Conservation (phyloP, 2,113 vertebrate genomes). For the Onychostruthus taczanowskii region DNA sequence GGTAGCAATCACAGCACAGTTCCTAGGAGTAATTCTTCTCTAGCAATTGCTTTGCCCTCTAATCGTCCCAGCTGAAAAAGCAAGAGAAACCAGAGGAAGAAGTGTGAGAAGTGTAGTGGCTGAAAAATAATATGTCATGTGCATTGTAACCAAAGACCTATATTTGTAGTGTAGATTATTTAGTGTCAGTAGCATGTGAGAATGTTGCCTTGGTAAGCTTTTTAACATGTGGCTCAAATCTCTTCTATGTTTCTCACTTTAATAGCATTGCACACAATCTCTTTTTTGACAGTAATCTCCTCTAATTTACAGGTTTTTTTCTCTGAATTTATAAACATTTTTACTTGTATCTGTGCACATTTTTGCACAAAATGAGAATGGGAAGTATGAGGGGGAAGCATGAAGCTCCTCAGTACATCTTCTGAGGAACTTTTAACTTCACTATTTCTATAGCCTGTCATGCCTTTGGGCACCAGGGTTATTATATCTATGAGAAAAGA, state of each 20-base stretch:
- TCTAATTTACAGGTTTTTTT: background rate
- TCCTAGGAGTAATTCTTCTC: conserved; percentile 72
- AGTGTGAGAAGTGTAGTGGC: conserved; percentile 50
- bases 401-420: background rate
- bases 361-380: background rate
- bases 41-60: conserved; percentile 77
- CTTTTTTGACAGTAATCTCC: background rate
- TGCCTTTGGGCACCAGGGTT: conserved; percentile 83
- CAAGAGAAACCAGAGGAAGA: conserved; percentile 10
- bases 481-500: conserved; percentile 93
- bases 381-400: background rate
- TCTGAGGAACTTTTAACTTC: conserved; percentile 64
- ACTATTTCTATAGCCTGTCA: conserved; percentile 67
- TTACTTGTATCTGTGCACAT: background rate
- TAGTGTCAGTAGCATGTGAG: conserved; percentile 37
- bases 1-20: conserved; percentile 77
- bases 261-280: background rate
- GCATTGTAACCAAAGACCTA: conserved; percentile 16
- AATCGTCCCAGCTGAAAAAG: conserved; percentile 67
- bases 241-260: background rate
- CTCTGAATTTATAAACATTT: background rate
- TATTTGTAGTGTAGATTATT: conserved; percentile 64
- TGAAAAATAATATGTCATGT: conserved; percentile 56
- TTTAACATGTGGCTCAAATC: background rate
- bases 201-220: conserved; percentile 53